Evolutionary conservation across 1,140 invertebrate genomes (phyloP), one percentile per base, ranked within the genome.

Genomic region (Drosophila watanabei): DNA sequence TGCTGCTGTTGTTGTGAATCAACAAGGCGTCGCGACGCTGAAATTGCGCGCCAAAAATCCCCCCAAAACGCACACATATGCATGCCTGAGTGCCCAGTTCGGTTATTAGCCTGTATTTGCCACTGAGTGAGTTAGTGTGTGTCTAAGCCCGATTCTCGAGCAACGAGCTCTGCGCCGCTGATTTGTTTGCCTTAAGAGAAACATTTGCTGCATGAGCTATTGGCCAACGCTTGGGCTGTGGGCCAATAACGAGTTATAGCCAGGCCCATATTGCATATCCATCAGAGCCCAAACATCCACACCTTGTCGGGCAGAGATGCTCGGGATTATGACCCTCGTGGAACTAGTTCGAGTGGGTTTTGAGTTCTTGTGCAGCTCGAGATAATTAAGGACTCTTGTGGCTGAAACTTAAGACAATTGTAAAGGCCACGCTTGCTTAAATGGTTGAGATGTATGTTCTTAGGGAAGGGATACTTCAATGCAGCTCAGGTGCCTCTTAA

Each of bases 31-130:
- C 18, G 66, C 54, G 49, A 41, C 18, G 32, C 32, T 51, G 35
- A 51, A 75, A 76, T 70, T 60, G 66, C 62, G 76, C 71, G 80
- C 76, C 70, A 87, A 86, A 86, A 62, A 73, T 72, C 39, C 39
- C 35, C 51, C 9, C 16, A 1, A 1, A 30, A 33, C 37, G n/a
- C 39, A 20, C 51, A 71, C 28, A 41, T 35, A n/a, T 49, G n/a
- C 41, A 33, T 57, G 64, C 57, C 52, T 45, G 8, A 24, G 14
- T 37, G 54, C 39, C 49, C 14, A 41, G 13, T 4, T 57, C 9
- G 35, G 11, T 39, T 39, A 39, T 57, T 56, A 39, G 54, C 33
- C 35, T 39, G 20, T 57, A 39, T 57, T 39, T 57, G 54, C 54
- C 35, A 39, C 20, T 16, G 30, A 52, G n/a, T 52, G 52, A 16